Evolutionary conservation across 2,888 invertebrate genomes (phyloP).

Genomic region (Anodontia alba): DNA sequence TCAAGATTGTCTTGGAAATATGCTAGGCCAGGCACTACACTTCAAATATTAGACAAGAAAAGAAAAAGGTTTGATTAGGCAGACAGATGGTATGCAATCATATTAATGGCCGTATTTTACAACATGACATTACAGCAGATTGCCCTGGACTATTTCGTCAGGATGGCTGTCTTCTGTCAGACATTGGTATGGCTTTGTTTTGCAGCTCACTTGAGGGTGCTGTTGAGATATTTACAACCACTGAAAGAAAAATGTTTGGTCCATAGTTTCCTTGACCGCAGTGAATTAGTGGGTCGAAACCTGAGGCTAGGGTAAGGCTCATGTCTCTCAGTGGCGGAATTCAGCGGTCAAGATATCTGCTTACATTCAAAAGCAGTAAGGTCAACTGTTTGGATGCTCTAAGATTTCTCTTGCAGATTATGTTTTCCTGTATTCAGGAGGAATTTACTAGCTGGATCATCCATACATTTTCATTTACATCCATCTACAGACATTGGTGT

Average conservation of each 20-base stretch:
- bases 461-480: no score
- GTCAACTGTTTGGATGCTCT: no score
- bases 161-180: background rate
- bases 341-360: no score
- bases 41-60: background rate
- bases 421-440: no score
- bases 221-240: background rate
- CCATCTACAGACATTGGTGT: no score
- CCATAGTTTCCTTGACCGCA: background rate
- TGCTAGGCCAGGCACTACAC: background rate
- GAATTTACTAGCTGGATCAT: no score
- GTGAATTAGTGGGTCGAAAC: background rate
- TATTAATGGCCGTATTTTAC: background rate
- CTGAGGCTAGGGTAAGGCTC: background rate
- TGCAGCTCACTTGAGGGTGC: background rate
- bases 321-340: background rate
- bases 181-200: background rate
- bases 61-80: background rate
- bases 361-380: background rate
- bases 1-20: background rate
- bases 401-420: no score
- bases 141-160: background rate
- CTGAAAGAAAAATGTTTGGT: background rate
- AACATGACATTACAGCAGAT: background rate
- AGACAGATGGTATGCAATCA: background rate